phyloP scores from a whole-genome alignment of 2,888 invertebrate species.

The Cephalotes varians region DNA sequence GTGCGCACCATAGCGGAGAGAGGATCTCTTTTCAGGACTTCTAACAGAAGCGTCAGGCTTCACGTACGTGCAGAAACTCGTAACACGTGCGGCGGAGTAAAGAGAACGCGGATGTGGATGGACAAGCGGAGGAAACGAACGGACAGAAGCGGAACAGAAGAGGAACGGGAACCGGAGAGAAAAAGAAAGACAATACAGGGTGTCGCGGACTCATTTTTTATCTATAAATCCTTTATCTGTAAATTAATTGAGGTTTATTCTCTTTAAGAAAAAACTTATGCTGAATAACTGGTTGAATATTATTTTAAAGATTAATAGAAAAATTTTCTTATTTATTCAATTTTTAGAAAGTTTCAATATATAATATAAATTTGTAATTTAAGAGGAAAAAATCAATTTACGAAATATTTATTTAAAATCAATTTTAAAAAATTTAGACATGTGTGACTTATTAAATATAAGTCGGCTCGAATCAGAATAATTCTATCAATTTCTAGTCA shows the following conservation, averaged over 20 bases:
- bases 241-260: background rate
- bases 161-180: background rate
- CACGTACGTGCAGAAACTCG: slow-evolving; percentile 54
- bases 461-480: background rate
- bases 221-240: background rate
- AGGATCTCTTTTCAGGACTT: slow-evolving; percentile 56
- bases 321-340: background rate
- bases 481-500: background rate
- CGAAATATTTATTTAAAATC: background rate
- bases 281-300: background rate
- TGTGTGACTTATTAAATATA: background rate
- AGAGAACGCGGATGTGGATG: slow-evolving; percentile 9
- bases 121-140: slow-evolving; percentile 26
- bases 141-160: slow-evolving; percentile 9
- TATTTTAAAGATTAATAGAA: background rate
- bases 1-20: slow-evolving; percentile 46
- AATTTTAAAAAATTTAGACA: background rate
- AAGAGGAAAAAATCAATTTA: background rate
- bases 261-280: background rate
- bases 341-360: background rate
- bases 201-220: slow-evolving; percentile 5
- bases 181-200: slow-evolving; percentile 20
- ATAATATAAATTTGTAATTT: background rate
- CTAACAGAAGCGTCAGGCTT: slow-evolving; percentile 52
- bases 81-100: slow-evolving; percentile 15